Base-by-base conservation (phyloP, 2,797 vertebrate species). In the Acanthurus leucopareius region DNA sequence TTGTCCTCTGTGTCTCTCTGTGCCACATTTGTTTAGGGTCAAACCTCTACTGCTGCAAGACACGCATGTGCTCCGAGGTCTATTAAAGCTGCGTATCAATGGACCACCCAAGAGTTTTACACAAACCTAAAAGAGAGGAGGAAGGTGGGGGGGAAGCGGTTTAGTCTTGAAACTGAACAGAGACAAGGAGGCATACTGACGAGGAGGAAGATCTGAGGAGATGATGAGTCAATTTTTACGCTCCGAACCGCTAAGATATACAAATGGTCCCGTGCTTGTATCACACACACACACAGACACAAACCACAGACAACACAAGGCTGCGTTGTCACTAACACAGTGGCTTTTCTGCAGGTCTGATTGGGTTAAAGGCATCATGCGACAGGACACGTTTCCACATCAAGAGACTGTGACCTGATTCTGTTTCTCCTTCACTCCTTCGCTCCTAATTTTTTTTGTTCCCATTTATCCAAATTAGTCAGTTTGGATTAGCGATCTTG, bases 21-120 rank as follows among this genome's bases (percentile, higher is more conserved):
- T 76, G 85, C 84, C 84, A 86, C 86, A 80, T 91, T 92, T 94
- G 91, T 94, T 92, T 90, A 80, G 90, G 90, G 88, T 93, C 90
- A 82, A 73, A 75, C 77, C 73, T 80, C 77, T 73, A 74, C 87
- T 75, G 80, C 83, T 85, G 80, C 69, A 69, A 89, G 84, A 89
- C 82, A 83, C 75, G 84, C 88, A 87, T 85, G 86, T 75, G 80
- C 86, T 90, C 69, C 56, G 75, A 85, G 79, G 80, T 62, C 85
- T 87, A 83, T 86, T 90, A 92, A 90, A 93, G 79, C 73, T 17
- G 48, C 63, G 28, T 86, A 91, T 94, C 92, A 93, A 87, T 80
- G 82, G 94, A 95, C 95, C 95, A 96, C 95, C 95, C 94, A 94
- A 78, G 79, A 92, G 86, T 88, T 88, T 89, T 85, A 91, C 83